Evolutionary conservation across 2,888 invertebrate genomes (phyloP), one percentile per base, ranked within the genome.

Genomic region (Pristionchus exspectatus): DNA sequence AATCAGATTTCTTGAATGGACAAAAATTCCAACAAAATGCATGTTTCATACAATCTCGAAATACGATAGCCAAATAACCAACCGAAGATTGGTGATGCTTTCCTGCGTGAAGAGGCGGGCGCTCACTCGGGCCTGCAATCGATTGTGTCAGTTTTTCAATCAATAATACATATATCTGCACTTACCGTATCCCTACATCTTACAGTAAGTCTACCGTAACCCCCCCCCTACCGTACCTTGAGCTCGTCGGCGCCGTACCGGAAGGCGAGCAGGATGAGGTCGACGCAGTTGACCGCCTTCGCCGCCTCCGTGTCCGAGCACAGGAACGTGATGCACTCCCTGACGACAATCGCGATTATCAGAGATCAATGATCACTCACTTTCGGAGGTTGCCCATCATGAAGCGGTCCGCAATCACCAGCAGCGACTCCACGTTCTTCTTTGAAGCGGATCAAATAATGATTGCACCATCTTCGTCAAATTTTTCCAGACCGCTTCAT

Each of bases 321-420:
- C n/a, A 89, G 89, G 50, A 89, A 89, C n/a, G 81, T 24, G 38
- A 89, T 63, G 30, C 89, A 89, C 21, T 89, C 89, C 44, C 87
- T 87, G 87, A 27, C 12, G 24, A 50, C 10, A 10, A 50, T 50
- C 4, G 44, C 44, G 38, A 3, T 16, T 9, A 12, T 50, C 44
- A 85, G 33, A 59, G 30, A 63, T 77, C 84, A 56, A 84, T 21
- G 56, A 56, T 21, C 84, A 16, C 54, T 38, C 30, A 87, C 87
- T 18, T 33, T n/a, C 44, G 33, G 21, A 89, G 83, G 24, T 50
- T n/a, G 50, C 83, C 81, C 81, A 89, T 81, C 89, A 89, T 50
- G 89, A 89, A 89, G 59, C 89, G 89, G 38, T 83, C 83, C 21
- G 89, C 89, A 27, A 89, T 30, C 38, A 56, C 59, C 14, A 89